Conservation (phyloP, 2,888 invertebrate genomes). For the Mycalesis mineus region DNA sequence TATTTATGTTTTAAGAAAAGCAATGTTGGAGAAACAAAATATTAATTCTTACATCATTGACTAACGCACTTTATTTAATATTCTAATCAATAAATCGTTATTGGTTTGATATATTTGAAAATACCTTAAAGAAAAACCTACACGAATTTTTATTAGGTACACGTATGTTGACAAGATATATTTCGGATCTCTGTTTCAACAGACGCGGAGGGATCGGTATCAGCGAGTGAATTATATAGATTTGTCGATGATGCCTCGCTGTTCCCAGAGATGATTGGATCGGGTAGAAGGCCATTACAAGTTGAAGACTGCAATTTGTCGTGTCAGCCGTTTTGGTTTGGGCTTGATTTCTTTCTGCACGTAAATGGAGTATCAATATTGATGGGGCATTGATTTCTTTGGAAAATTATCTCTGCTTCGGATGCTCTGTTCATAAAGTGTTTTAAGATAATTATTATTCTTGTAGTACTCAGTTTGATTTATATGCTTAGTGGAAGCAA, state of each 20-base stretch:
- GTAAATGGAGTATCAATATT: slow-evolving; percentile 30
- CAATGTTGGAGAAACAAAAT: no score
- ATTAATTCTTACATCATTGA: no score
- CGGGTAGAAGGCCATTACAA: slow-evolving; percentile 32
- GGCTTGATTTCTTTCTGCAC: slow-evolving; percentile 34
- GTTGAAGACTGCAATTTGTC: slow-evolving; percentile 38
- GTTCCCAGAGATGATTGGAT: slow-evolving; percentile 25
- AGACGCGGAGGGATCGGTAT: not conserved
- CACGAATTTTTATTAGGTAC: not conserved
- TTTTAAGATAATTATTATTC: no score
- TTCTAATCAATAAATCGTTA: no score
- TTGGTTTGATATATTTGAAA: no score
- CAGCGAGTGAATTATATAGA: slow-evolving; percentile 2
- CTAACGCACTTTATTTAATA: no score
- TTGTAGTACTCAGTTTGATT: no score
- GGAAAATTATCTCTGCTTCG: not conserved
- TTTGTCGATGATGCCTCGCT: slow-evolving; percentile 18
- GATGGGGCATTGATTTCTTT: slow-evolving; percentile 18
- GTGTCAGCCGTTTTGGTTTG: slow-evolving; percentile 35
- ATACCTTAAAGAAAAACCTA: no score
- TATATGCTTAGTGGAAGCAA: no score
- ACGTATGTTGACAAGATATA: not conserved
- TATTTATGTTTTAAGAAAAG: no score
- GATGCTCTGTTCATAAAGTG: no score
- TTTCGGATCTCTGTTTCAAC: not conserved